Conservation (phyloP, 2,888 invertebrate genomes). For the Microchrysa polita region DNA sequence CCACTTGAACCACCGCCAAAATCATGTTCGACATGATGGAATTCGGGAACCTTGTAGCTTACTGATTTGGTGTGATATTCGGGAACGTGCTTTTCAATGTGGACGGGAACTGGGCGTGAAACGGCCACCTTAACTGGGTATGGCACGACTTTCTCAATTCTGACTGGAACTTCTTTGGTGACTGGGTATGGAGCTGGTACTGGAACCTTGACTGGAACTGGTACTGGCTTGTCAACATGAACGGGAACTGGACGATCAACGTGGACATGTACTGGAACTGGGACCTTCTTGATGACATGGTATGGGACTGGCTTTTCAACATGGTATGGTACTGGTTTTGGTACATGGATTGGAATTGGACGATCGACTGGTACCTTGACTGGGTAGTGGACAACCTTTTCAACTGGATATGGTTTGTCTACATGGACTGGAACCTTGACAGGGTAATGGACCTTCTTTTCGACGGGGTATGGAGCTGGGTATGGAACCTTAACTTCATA, state of each 20-base stretch:
- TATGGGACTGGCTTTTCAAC: slow-evolving; percentile 70
- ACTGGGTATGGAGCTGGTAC: slow-evolving; percentile 76
- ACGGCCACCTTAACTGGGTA: slow-evolving; percentile 76
- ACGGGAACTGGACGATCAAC: slow-evolving; percentile 73
- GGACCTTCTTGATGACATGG: slow-evolving; percentile 71
- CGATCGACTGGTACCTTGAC: slow-evolving; percentile 75
- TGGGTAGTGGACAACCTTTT: slow-evolving; percentile 77
- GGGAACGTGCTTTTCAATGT: slow-evolving; percentile 79
- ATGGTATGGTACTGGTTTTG: slow-evolving; percentile 74
- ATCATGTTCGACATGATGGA: slow-evolving; percentile 65
- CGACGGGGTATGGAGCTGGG: slow-evolving; percentile 78
- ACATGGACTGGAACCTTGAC: slow-evolving; percentile 80
- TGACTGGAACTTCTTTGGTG: slow-evolving; percentile 72
- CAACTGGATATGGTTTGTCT: slow-evolving; percentile 78
- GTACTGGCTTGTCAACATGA: slow-evolving; percentile 77
- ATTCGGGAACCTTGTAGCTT: slow-evolving; percentile 77
- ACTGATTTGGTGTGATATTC: slow-evolving; percentile 74
- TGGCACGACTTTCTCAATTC: slow-evolving; percentile 76
- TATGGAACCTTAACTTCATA: slow-evolving; percentile 78
- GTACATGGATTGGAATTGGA: slow-evolving; percentile 72
- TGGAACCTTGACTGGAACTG: slow-evolving; percentile 77
- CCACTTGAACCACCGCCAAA: slow-evolving; percentile 50
- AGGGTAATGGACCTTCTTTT: slow-evolving; percentile 71
- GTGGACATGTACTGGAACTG: slow-evolving; percentile 73
- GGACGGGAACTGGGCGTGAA: slow-evolving; percentile 76